A percentile compares a stretch with the other conserved stretches of the same genome.
These are phyloP conservation scores for Zaprionus ghesquierei DNA, from an alignment of 1,140 invertebrate species.

Conservation along the genomic window DNA sequence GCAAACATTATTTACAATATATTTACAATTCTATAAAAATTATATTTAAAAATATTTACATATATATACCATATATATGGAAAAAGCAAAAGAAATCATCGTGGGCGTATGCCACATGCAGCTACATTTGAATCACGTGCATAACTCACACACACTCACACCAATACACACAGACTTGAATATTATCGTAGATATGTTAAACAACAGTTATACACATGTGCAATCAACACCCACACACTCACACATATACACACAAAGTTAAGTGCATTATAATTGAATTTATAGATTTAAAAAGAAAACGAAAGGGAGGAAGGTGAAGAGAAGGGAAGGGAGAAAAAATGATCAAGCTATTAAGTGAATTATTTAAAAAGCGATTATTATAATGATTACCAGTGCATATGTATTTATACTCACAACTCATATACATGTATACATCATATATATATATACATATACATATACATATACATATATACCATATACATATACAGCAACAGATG, in stretches of 20 bases:
- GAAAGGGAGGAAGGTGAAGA: neutral
- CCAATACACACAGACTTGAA: conserved; percentile 17
- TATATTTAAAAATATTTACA: conserved; percentile 57
- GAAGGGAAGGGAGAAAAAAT: neutral
- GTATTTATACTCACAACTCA: conserved; percentile 74
- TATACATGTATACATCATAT: conserved; percentile 56
- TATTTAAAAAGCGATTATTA: conserved; percentile 69
- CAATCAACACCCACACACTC: conserved; percentile 27
- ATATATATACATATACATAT: conserved; percentile 40
- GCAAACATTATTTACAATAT: conserved; percentile 55
- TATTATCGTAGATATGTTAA: conserved; percentile 37
- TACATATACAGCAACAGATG: conserved; percentile 33
- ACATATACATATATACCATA: conserved; percentile 49
- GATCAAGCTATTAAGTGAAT: conserved; percentile 67
- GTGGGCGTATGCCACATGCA: conserved; percentile 25
- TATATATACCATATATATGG: conserved; percentile 47
- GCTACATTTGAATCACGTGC: conserved; percentile 9
- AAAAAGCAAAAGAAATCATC: conserved; percentile 30
- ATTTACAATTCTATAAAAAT: conserved; percentile 55
- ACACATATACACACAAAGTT: conserved; percentile 56
- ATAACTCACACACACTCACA: conserved; percentile 20
- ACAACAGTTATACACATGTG: conserved; percentile 4
- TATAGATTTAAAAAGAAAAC: conserved; percentile 65
- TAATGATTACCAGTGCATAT: conserved; percentile 58
- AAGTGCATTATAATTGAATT: conserved; percentile 81